Evolutionary conservation across 2,797 vertebrate species (phyloP), one percentile per base, ranked within the genome.

Genomic region (Sphenodon punctatus): DNA sequence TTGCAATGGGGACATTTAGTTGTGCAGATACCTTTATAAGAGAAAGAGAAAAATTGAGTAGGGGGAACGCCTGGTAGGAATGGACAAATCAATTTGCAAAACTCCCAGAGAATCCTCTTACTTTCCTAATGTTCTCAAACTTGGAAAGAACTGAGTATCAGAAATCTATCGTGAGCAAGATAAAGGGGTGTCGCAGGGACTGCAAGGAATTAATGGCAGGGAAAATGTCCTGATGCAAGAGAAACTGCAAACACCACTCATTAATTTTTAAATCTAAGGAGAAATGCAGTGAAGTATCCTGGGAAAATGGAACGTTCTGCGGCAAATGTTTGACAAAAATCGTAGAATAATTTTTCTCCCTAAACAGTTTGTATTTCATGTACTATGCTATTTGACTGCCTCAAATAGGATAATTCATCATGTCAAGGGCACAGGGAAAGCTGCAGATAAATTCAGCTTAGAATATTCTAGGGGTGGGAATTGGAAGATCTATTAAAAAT

Each of bases 191-290:
- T 41, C 19, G 12, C 36, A 79, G 25, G 51, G 27, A 66, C 39
- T 68, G 66, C 46, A 45, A 73, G 60, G 66, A 91, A 85, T 70
- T 89, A 82, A 88, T 71, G 78, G 81, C 71, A 66, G 70, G 74
- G 10, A 78, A 46, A 42, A 45, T n/a, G 17, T 77, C 73, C 81
- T 77, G 19, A 65, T 78, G 63, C 59, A 86, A 81, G 68, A 65
- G 39, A 65, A 70, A 65, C 71, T 83, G 74, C 78, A 88, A 83
- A 87, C n/a, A 67, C 39, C 65, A 89, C 75, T 66, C 17, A 86
- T 90, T 88, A 75, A 82, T 86, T 90, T 88, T 88, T 86, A 86
- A 91, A 85, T 65, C 58, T 15, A 66, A 42, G 34, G 27, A 58
- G 81, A 60, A 82, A 75, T n/a, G 70, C 55, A 70, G 81, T 85